A percentile compares a stretch with the other conserved stretches of the same genome.
Conservation (phyloP, 2,113 vertebrate genomes). For the Oostethus manadensis region DNA sequence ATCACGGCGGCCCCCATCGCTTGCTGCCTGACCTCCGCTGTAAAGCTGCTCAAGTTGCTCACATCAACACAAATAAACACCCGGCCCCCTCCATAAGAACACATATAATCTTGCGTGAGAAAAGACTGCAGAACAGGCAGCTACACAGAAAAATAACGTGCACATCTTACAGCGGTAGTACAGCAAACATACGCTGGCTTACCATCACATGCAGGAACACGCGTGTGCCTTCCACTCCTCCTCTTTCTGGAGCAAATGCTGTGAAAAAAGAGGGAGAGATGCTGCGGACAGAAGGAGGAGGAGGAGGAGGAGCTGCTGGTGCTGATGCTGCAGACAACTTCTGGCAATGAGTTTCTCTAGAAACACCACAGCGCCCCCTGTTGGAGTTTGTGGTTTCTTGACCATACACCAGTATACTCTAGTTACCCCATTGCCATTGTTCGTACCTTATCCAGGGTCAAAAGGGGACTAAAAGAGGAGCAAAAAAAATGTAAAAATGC, state of each 20-base stretch:
- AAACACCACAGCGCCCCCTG: slow-evolving; percentile 38
- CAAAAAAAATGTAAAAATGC: too few species aligned
- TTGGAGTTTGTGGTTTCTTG: slow-evolving; percentile 12
- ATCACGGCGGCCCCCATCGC: slow-evolving; percentile 30
- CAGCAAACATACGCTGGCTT: not conserved
- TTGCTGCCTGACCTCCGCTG: slow-evolving; percentile 27
- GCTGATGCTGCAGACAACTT: slow-evolving; percentile 67
- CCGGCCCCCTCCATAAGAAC: too few species aligned
- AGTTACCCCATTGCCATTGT: too few species aligned
- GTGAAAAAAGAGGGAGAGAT: slow-evolving; percentile 17
- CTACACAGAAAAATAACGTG: not conserved
- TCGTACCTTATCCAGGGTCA: too few species aligned
- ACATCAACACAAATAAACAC: not conserved
- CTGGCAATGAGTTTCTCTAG: slow-evolving; percentile 24
- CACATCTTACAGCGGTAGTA: not conserved
- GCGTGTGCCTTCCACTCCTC: slow-evolving; percentile 19
- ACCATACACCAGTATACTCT: too few species aligned
- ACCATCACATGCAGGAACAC: slow-evolving; percentile 20
- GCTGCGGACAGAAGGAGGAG: slow-evolving; percentile 47
- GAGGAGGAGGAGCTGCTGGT: slow-evolving; percentile 41
- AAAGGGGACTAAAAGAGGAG: too few species aligned
- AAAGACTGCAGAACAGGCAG: too few species aligned
- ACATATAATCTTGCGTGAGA: not conserved
- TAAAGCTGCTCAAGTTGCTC: slow-evolving; percentile 7
- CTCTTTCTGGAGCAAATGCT: not conserved